These are phyloP conservation scores for Oreohelix idahoensis DNA, from an alignment of 1,140 invertebrate genomes.

Conservation along the genomic window DNA sequence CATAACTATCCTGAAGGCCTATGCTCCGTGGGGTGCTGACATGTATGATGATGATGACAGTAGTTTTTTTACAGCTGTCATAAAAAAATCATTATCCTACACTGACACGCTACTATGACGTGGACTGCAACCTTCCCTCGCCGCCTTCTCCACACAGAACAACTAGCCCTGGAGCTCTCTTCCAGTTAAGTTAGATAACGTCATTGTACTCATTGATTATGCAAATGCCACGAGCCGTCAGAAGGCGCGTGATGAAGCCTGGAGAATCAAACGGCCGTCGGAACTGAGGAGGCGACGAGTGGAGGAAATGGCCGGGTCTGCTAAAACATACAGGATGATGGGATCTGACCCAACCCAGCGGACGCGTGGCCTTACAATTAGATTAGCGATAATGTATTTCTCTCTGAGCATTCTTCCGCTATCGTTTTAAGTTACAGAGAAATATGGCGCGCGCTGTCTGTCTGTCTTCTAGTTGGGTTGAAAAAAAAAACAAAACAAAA, in stretches of 20 bases:
- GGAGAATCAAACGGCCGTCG: neutral
- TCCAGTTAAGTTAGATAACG: neutral
- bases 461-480: neutral
- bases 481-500: no score
- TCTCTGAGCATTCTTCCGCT: neutral
- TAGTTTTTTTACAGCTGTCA: no score
- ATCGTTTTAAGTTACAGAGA: neutral
- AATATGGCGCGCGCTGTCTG: neutral
- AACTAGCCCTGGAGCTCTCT: neutral
- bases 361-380: neutral
- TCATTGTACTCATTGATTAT: neutral
- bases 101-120: no score
- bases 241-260: neutral
- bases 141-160: no score
- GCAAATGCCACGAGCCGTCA: neutral
- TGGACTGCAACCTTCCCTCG: no score
- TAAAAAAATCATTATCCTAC: no score
- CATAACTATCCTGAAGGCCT: no score
- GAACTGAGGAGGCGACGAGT: neutral
- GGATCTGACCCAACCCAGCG: neutral
- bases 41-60: no score
- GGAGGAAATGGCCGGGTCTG: neutral
- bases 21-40: no score
- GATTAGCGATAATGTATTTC: neutral
- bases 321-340: neutral